Percentiles rank a stretch among this genome's conserved stretches.
Evolutionary conservation across 2,113 vertebrate genomes (phyloP).

Genomic region (Pseudopodoces humilis): DNA sequence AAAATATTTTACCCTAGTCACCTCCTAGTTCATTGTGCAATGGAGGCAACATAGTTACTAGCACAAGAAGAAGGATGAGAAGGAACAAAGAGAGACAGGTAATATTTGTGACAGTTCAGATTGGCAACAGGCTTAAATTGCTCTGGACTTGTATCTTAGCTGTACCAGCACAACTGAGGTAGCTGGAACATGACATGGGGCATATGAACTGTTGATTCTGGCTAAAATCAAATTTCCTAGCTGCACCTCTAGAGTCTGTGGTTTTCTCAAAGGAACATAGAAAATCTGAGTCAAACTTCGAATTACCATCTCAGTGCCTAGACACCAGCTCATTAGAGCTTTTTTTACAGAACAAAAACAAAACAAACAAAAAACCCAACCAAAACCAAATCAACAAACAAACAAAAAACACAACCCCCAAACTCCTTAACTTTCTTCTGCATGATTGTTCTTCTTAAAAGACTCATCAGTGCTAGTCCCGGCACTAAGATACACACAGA

Average conservation of each 20-base stretch:
- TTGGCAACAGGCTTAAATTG: not conserved
- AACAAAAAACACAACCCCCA: accelerated
- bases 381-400: not conserved
- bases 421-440: not conserved
- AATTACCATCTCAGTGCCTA: not conserved
- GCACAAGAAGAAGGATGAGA: not conserved
- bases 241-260: not conserved
- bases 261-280: not conserved
- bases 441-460: not conserved
- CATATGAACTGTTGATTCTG: not conserved
- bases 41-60: not conserved
- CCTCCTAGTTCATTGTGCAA: not conserved
- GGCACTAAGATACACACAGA: not conserved
- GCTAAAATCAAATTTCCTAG: not conserved
- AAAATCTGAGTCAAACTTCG: not conserved
- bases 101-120: not conserved
- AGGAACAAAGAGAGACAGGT: not conserved
- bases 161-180: not conserved
- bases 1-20: not conserved
- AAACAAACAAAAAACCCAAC: not conserved
- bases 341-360: not conserved
- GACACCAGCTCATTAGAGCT: not conserved
- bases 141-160: not conserved
- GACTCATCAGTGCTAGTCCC: not conserved
- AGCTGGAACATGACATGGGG: not conserved